phyloP scores from a whole-genome alignment of 2,797 vertebrate species.

The Coreius guichenoti region DNA sequence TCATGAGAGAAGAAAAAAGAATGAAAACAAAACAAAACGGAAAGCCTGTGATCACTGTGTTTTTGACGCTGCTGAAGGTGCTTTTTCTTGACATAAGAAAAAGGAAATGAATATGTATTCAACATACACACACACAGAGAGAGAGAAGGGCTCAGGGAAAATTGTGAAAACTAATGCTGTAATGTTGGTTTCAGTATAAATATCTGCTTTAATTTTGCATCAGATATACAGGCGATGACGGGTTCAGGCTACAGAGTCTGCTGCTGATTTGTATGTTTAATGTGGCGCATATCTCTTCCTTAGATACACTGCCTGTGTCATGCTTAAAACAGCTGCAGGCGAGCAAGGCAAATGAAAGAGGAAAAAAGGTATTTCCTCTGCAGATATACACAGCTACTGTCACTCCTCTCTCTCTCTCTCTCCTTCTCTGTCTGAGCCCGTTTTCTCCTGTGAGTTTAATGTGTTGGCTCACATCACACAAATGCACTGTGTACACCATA shows the following conservation, averaged over 20 bases:
- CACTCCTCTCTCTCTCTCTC: constrained; percentile 41
- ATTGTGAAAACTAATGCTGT: constrained; percentile 44
- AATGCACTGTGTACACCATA: constrained; percentile 62
- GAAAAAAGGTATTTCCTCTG: constrained; percentile 67
- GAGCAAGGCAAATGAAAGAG: constrained; percentile 64
- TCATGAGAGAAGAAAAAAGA: constrained; percentile 61
- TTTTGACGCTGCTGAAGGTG: constrained; percentile 36
- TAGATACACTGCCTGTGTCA: constrained; percentile 53
- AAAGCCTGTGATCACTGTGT: constrained; percentile 38
- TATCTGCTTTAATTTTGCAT: constrained; percentile 56
- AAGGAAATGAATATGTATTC: constrained; percentile 71
- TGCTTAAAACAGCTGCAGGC: constrained; percentile 66
- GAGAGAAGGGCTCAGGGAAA: constrained; percentile 44
- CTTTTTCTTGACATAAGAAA: constrained; percentile 41
- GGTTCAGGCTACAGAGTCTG: constrained; percentile 22
- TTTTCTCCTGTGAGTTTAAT: constrained; percentile 56
- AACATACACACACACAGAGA: constrained; percentile 56
- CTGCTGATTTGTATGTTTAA: constrained; percentile 66
- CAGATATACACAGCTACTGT: constrained; percentile 59
- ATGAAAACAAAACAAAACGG: constrained; percentile 42
- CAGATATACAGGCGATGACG: constrained; percentile 44
- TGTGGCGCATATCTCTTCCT: constrained; percentile 59
- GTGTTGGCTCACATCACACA: constrained; percentile 65
- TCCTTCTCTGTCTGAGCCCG: constrained; percentile 20
- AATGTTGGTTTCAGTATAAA: constrained; percentile 46